phyloP scores from a whole-genome alignment of 2,888 invertebrate species.

The Hoplodrina ambigua region DNA sequence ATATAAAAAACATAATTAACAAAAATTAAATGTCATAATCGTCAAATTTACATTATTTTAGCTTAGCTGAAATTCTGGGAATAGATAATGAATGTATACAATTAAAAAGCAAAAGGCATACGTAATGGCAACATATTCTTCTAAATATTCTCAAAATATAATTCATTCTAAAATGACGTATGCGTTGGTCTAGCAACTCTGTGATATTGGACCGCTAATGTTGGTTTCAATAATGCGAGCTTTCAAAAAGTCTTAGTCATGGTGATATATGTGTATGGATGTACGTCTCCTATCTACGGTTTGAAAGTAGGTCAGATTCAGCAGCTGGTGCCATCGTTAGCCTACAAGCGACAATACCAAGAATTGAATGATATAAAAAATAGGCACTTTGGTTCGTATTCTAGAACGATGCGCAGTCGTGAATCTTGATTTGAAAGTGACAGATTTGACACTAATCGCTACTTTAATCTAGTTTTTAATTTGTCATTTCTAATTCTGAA shows the following conservation, averaged over 20 bases:
- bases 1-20: too few species aligned
- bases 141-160: too few species aligned
- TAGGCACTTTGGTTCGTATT: constrained; percentile 19
- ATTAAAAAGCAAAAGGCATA: too few species aligned
- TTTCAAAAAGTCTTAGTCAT: constrained; percentile 38
- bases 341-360: constrained; percentile 9
- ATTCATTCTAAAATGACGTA: too few species aligned
- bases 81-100: too few species aligned
- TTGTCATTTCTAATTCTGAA: neutral
- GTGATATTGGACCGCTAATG: neutral
- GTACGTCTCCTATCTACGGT: neutral
- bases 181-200: too few species aligned
- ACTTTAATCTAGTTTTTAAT: neutral
- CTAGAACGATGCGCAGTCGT: constrained; percentile 1
- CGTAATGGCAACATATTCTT: too few species aligned
- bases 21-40: too few species aligned
- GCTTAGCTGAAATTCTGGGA: too few species aligned
- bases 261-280: neutral
- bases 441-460: constrained; percentile 26
- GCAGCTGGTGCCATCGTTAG: constrained; percentile 21
- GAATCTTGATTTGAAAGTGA: constrained; percentile 24
- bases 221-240: constrained; percentile 2
- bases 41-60: too few species aligned
- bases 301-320: constrained; percentile 41
- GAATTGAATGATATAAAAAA: constrained; percentile 30